Conservation (phyloP, 2,113 vertebrate species). For the Psittacus erithacus region DNA sequence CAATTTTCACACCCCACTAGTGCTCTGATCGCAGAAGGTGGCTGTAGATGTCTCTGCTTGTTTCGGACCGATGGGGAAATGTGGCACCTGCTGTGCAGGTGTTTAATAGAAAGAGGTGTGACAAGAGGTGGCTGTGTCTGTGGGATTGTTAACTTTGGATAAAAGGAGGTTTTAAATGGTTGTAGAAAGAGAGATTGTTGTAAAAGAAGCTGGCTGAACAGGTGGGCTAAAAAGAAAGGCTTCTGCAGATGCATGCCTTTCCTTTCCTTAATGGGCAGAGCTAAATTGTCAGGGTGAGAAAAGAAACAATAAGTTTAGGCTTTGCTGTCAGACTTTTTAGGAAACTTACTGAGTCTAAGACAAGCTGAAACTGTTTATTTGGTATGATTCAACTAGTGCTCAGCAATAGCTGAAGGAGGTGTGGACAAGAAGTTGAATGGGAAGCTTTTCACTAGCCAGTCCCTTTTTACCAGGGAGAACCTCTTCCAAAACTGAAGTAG, state of each 20-base stretch:
- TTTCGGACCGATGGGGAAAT: not conserved
- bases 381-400: not conserved
- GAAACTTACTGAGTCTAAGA: not conserved
- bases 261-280: not conserved
- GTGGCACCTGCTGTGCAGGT: not conserved
- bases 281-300: not conserved
- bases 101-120: not conserved
- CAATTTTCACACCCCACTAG: accelerated
- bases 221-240: not conserved
- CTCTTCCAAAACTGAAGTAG: not conserved
- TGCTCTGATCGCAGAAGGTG: accelerated
- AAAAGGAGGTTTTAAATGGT: not conserved
- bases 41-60: not conserved
- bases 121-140: not conserved
- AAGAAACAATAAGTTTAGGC: not conserved
- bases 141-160: not conserved
- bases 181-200: not conserved
- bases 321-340: not conserved
- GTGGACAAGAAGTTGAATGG: not conserved
- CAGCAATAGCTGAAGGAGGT: not conserved
- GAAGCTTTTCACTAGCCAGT: not conserved
- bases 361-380: not conserved
- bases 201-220: not conserved
- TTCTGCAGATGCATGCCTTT: not conserved
- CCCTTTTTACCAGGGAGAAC: not conserved